phyloP scores from a whole-genome alignment of 1,140 invertebrate genomes.

The Drosophila subpulchrella region DNA sequence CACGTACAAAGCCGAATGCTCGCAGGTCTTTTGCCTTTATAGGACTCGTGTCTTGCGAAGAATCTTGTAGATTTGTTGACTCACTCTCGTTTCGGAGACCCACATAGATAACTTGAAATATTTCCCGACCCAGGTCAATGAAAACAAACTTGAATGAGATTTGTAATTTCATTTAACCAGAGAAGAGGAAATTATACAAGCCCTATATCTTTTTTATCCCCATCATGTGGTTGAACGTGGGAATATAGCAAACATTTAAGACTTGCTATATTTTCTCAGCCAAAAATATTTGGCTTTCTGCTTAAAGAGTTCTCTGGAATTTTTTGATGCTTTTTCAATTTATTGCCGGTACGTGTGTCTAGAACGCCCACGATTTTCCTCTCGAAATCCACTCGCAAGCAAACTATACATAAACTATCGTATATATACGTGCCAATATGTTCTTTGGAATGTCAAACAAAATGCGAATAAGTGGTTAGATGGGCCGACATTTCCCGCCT shows the following conservation, averaged over 20 bases:
- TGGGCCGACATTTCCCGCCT: constrained; percentile 29
- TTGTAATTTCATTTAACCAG: neutral
- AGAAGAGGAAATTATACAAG: neutral
- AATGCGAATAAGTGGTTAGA: constrained; percentile 55
- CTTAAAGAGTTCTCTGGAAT: constrained; percentile 27
- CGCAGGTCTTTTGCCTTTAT: constrained; percentile 48
- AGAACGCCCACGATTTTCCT: constrained; percentile 49
- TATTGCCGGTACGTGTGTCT: constrained; percentile 63
- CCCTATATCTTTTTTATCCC: constrained; percentile 5
- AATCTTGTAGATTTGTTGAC: constrained; percentile 36
- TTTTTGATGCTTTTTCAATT: constrained; percentile 49
- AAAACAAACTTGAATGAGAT: constrained; percentile 19
- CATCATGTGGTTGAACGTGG: constrained; percentile 1
- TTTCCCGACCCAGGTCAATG: constrained; percentile 29
- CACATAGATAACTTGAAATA: constrained; percentile 34
- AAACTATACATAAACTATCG: constrained; percentile 18
- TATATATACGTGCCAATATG: constrained; percentile 25
- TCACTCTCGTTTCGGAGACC: constrained; percentile 8
- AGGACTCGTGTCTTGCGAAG: constrained; percentile 18
- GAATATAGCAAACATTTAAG: constrained; percentile 1
- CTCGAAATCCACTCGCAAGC: constrained; percentile 21
- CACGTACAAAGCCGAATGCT: constrained; percentile 62
- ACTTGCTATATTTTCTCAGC: neutral
- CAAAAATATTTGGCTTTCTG: neutral
- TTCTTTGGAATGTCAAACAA: constrained; percentile 70